Conservation (phyloP, 2,888 invertebrate genomes). For the Rugalucina vietnamica region DNA sequence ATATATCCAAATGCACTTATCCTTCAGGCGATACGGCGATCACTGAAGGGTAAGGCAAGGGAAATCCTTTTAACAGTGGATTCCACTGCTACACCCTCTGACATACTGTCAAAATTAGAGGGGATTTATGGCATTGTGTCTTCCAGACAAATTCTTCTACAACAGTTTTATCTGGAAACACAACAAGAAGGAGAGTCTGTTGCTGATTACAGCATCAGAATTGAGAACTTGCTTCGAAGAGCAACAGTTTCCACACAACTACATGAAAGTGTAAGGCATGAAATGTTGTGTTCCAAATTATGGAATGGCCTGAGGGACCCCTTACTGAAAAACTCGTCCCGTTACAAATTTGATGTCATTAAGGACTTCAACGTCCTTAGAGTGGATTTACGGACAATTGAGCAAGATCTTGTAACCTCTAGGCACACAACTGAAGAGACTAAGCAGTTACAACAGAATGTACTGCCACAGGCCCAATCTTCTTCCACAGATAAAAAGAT, state of each 20-base stretch:
- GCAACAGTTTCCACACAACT: too few species aligned
- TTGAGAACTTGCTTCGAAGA: not conserved
- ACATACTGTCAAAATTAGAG: not conserved
- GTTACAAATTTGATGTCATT: not conserved
- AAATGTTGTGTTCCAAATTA: not conserved
- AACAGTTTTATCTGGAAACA: not conserved
- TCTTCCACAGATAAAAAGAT: too few species aligned
- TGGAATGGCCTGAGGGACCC: not conserved
- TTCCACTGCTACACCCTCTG: too few species aligned
- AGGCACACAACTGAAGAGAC: too few species aligned
- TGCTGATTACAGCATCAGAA: not conserved
- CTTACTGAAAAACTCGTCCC: not conserved
- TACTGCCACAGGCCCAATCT: too few species aligned
- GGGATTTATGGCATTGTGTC: not conserved
- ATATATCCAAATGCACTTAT: not conserved
- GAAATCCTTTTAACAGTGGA: not conserved
- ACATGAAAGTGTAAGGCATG: not conserved
- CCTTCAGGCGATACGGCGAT: not conserved
- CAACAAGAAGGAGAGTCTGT: not conserved
- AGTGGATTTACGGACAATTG: not conserved
- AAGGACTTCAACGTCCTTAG: not conserved
- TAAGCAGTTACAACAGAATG: too few species aligned
- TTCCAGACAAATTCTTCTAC: too few species aligned
- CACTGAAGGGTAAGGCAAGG: not conserved
- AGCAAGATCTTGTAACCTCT: too few species aligned